Evolutionary conservation across 30 jellyfish, hydroid and myxozoan genomes (phyloP).

Genomic region (Hydra vulgaris): DNA sequence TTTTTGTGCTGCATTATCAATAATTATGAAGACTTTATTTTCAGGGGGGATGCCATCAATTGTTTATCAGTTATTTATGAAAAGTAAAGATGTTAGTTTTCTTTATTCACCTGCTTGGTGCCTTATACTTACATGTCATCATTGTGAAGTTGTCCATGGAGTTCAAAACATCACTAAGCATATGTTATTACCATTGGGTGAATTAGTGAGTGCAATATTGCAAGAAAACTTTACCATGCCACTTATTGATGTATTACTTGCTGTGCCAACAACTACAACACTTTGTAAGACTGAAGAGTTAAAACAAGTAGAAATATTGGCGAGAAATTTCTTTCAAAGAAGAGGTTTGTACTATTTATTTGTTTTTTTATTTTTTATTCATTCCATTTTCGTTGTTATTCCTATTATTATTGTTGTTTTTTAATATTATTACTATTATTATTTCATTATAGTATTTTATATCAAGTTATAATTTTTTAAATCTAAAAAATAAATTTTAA

Average conservation of each 20-base stretch:
- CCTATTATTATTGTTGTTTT: too few species aligned
- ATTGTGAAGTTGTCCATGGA: not conserved
- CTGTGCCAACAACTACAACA: constrained; percentile 71
- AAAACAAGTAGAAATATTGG: constrained; percentile 55
- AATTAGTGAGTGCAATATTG: constrained; percentile 7
- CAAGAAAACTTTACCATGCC: constrained; percentile 40
- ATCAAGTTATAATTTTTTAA: too few species aligned
- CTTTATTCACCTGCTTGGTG: constrained; percentile 19
- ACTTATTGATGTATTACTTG: constrained; percentile 50
- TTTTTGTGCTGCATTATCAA: not conserved
- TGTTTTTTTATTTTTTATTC: too few species aligned
- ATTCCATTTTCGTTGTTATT: too few species aligned
- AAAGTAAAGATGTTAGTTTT: constrained; percentile 3
- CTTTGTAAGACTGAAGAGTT: constrained; percentile 66
- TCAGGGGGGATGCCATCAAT: not conserved
- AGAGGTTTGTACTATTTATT: constrained; percentile 36
- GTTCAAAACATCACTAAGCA: constrained; percentile 7
- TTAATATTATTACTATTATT: too few species aligned
- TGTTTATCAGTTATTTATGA: not conserved
- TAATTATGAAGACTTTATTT: not conserved
- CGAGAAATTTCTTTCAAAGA: constrained; percentile 51
- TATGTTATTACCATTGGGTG: not conserved
- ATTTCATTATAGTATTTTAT: too few species aligned
- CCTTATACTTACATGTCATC: not conserved
- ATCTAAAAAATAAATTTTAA: too few species aligned